Percentiles rank a stretch among this genome's conserved stretches.
These are phyloP conservation scores for Pygoscelis antarcticus DNA, from an alignment of 2,113 vertebrate species.

Conservation along the genomic window DNA sequence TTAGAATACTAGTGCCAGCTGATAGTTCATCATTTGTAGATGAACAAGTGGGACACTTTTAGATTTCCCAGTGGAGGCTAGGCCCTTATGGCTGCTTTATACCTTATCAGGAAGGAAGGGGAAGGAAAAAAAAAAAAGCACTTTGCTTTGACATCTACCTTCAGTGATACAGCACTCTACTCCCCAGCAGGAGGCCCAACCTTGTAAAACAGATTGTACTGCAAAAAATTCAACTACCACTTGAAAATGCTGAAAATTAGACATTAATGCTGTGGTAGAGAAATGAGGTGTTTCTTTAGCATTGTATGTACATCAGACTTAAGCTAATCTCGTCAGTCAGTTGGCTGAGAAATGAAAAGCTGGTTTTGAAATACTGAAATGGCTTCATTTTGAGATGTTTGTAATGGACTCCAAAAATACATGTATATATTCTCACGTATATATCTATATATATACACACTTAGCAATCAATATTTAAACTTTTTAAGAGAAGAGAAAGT, in stretches of 20 bases:
- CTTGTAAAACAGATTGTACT: background rate
- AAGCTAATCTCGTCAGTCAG: background rate
- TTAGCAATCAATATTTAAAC: background rate
- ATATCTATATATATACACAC: background rate
- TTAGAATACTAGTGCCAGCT: slow-evolving; percentile 27
- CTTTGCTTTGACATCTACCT: slow-evolving; percentile 11
- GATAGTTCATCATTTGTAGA: slow-evolving; percentile 34
- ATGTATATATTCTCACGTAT: rapidly evolving
- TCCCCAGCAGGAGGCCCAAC: slow-evolving; percentile 26
- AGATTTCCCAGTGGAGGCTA: slow-evolving; percentile 35
- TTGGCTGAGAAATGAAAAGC: background rate
- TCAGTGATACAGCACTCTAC: slow-evolving; percentile 2
- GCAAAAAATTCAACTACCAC: background rate
- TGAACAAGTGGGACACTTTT: slow-evolving; percentile 13
- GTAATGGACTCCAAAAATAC: background rate
- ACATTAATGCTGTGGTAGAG: background rate
- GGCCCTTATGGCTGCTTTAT: slow-evolving; percentile 22
- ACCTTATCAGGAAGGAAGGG: background rate
- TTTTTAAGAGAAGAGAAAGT: background rate
- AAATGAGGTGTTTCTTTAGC: background rate
- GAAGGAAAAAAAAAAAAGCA: background rate
- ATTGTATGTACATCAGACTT: background rate
- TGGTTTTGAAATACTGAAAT: background rate
- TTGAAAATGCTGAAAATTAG: slow-evolving; percentile 16
- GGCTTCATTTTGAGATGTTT: background rate